These are phyloP conservation scores for Parazoanthus atlanticus DNA, from an alignment of 92 coral and sea anemone species.

Conservation along the genomic window DNA sequence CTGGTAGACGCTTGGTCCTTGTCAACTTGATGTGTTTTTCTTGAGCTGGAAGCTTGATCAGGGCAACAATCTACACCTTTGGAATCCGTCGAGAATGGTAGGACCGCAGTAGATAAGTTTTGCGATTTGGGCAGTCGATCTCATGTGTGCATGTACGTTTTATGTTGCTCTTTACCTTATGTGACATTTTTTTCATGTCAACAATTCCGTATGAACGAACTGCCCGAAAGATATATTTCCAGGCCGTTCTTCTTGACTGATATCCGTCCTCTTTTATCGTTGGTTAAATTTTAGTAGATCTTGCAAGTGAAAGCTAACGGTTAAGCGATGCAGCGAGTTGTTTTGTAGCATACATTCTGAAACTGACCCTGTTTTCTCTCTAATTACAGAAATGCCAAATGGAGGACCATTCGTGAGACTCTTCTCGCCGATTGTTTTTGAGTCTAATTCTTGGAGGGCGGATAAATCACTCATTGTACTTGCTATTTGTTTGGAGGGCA, in stretches of 20 bases:
- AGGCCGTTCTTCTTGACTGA: constrained; percentile 34
- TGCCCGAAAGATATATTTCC: constrained; percentile 38
- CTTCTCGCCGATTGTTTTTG: constrained; percentile 43
- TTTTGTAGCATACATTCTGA: constrained; percentile 12
- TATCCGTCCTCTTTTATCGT: constrained; percentile 18
- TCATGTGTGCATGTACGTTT: constrained; percentile 38
- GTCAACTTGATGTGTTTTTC: constrained; percentile 66
- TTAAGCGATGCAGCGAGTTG: constrained; percentile 26
- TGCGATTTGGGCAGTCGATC: constrained; percentile 21
- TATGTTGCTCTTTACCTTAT: constrained; percentile 38
- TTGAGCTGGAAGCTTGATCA: constrained; percentile 47
- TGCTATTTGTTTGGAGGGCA: constrained; percentile 34
- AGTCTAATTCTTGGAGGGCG: constrained; percentile 44
- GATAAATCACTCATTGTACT: constrained; percentile 35
- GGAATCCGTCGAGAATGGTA: constrained; percentile 36
- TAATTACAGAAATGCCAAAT: constrained; percentile 31
- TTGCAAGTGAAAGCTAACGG: constrained; percentile 26
- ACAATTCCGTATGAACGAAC: constrained; percentile 42
- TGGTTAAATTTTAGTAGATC: constrained; percentile 4
- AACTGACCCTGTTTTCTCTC: constrained; percentile 36
- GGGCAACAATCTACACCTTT: constrained; percentile 19
- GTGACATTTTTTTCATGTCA: constrained; percentile 62
- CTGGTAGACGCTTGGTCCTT: constrained; percentile 75
- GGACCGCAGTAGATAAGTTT: constrained; percentile 32
- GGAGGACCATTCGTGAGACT: constrained; percentile 42